Conservation (phyloP, 2,888 invertebrate species). For the Caenorhabditis doughertyi region DNA sequence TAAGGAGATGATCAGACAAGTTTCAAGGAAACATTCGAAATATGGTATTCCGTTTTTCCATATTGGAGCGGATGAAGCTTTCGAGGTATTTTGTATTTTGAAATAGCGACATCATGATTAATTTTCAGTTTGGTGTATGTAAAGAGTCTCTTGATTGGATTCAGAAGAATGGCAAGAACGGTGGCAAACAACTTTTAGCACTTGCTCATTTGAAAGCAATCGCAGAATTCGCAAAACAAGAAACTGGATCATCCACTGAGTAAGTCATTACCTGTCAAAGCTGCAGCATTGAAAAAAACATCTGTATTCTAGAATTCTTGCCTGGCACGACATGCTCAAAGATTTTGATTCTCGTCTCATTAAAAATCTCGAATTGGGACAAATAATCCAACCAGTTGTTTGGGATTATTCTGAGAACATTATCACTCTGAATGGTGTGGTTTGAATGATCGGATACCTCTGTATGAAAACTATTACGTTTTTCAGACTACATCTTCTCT, state of each 20-base stretch:
- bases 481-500: constrained; percentile 71
- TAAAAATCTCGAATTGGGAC: constrained; percentile 67
- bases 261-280: constrained; percentile 17
- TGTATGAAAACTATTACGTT: background rate
- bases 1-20: constrained; percentile 83
- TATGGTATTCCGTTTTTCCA: constrained; percentile 86
- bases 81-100: constrained; percentile 73
- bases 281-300: background rate
- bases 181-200: constrained; percentile 73
- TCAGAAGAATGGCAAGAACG: constrained; percentile 64
- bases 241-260: constrained; percentile 52
- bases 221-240: constrained; percentile 66
- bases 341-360: constrained; percentile 75
- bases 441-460: background rate
- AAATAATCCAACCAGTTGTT: constrained; percentile 78
- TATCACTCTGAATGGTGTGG: constrained; percentile 72
- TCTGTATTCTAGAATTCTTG: constrained; percentile 85
- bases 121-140: constrained; percentile 79
- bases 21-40: constrained; percentile 83
- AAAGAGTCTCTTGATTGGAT: constrained; percentile 76
- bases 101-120: too few species aligned
- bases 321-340: constrained; percentile 92
- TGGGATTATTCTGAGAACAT: constrained; percentile 80
- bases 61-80: constrained; percentile 85
- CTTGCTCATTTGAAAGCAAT: constrained; percentile 75